phyloP scores from a whole-genome alignment of 2,113 vertebrate species.

The Cyanoderma ruficeps region DNA sequence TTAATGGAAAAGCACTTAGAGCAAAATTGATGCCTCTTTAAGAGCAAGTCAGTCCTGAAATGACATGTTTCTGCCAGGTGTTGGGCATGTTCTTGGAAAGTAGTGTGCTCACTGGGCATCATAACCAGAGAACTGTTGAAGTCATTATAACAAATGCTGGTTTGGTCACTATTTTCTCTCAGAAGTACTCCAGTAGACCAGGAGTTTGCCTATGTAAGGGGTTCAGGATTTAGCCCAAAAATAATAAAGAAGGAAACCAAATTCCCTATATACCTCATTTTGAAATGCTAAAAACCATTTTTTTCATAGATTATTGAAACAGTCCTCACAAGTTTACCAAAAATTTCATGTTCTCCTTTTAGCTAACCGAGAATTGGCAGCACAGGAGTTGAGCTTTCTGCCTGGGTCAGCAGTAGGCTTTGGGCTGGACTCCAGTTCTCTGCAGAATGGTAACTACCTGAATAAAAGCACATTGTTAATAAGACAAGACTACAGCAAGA shows the following conservation, averaged over 20 bases:
- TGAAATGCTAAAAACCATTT: neutral
- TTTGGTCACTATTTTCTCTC: neutral
- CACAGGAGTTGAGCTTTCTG: neutral
- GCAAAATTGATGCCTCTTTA: constrained; percentile 29
- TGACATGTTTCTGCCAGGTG: neutral
- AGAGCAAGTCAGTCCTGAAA: constrained; percentile 2
- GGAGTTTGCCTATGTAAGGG: neutral
- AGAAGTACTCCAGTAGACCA: accelerated
- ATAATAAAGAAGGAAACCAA: neutral
- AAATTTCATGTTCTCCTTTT: neutral
- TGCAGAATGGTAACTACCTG: neutral
- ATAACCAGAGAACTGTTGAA: neutral
- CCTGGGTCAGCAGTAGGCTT: neutral
- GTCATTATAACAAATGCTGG: neutral
- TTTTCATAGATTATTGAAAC: neutral
- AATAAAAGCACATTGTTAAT: neutral
- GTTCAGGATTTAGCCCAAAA: neutral
- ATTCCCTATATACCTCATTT: neutral
- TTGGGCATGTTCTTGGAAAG: constrained; percentile 7
- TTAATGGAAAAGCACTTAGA: constrained; percentile 59
- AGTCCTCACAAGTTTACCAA: neutral
- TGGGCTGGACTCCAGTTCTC: neutral
- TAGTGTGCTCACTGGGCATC: neutral
- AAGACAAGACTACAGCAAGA: neutral
- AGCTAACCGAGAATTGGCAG: neutral